Evolutionary conservation across 35 echinoderm and acorn worm genomes (phyloP), one percentile per base, ranked within the genome.

Genomic region (Ophiothrix spiculata): DNA sequence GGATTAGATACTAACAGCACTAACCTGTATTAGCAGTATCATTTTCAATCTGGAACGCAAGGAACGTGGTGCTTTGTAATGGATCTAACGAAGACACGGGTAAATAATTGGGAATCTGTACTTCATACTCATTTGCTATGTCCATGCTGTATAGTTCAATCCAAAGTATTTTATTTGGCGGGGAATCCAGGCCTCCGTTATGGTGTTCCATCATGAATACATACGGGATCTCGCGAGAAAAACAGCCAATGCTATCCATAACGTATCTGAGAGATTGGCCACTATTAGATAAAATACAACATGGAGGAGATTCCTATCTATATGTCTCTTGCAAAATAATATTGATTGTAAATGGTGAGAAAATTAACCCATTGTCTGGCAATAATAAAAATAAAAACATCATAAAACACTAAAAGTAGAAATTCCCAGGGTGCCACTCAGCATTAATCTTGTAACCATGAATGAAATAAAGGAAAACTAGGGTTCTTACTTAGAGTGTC

Each of bases 141-240:
- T 17, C 88, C 41, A 63, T 85, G 29, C 79, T 81, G 23, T 83
- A 34, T 41, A 97, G 54, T 54, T 97, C 87, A 37, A 97, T 93
- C 90, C 90, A 93, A 0, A 97, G 54, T 2, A 97, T 93, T 46
- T 93, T 97, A 64, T 97, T 97, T 0, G 94, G 87, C 11, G 33
- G 84, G 34, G 75, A 83, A 38, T 87, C 84, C 4, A 90, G 56
- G 40, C 78, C 84, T 0, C 94, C 94, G 73, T 93, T 97, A 14
- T 85, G 87, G 63, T 97, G 94, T 41, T 97, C 94, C 0, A 97
- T 46, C 0, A 97, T 84, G 80, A 87, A 90, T 14, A 89, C 10
- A 38, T 97, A 97, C 0, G 90, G 94, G 64, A 93, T 90, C 37
- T 92, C 85, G n/a, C 90, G 84, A 42, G 87, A 92, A 79, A 87